Percentiles rank a stretch among this genome's conserved stretches.
phyloP scores from a whole-genome alignment of 1,140 invertebrate genomes.

The Cherax destructor region DNA sequence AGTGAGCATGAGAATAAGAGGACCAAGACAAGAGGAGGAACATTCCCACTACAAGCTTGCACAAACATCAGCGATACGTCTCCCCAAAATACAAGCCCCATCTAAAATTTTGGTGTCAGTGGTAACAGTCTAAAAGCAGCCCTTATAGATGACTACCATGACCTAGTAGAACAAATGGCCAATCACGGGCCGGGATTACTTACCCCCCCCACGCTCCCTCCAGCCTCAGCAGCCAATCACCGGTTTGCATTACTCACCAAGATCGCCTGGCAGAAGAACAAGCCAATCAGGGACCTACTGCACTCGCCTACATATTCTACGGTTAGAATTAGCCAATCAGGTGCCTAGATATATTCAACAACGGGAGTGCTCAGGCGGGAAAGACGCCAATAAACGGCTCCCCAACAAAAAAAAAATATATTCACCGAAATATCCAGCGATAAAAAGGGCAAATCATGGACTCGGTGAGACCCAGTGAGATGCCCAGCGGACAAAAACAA shows the following conservation, averaged over 20 bases:
- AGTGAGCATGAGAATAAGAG: not conserved
- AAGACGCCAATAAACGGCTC: not conserved
- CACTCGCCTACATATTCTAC: constrained; percentile 28
- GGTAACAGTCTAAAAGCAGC: not conserved
- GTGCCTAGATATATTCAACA: constrained; percentile 21
- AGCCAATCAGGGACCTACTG: constrained; percentile 61
- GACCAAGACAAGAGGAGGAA: not conserved
- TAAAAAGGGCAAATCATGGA: not conserved
- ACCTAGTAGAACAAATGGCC: constrained; percentile 35
- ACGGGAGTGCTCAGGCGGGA: constrained; percentile 10
- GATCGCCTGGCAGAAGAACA: constrained; percentile 65
- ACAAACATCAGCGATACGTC: not conserved
- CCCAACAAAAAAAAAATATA: constrained; percentile 26
- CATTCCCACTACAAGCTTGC: not conserved
- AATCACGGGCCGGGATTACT: constrained; percentile 22
- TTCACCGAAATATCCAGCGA: constrained; percentile 43
- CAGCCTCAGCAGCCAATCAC: constrained; percentile 42
- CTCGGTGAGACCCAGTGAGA: not conserved
- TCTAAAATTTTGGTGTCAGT: constrained; percentile 15
- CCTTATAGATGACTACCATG: not conserved
- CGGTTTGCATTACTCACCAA: constrained; percentile 65
- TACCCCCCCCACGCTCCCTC: constrained; percentile 2
- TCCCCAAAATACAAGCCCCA: constrained; percentile 17
- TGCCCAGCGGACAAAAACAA: constrained; percentile 1
- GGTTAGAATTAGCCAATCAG: constrained; percentile 56